These are phyloP conservation scores for Apamea crenata DNA, from an alignment of 2,888 invertebrate species.

Conservation along the genomic window DNA sequence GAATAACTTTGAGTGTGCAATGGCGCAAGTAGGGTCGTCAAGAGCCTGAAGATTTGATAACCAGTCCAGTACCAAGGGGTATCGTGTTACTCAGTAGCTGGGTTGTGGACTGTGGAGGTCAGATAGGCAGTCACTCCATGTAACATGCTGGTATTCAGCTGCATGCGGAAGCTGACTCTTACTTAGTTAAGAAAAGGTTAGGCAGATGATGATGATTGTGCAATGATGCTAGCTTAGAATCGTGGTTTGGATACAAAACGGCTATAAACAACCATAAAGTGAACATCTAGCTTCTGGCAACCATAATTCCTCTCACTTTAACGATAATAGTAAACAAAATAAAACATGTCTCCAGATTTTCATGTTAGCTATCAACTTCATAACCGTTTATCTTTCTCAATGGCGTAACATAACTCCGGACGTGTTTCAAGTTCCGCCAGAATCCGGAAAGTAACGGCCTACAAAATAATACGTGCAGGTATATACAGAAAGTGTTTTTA, in stretches of 20 bases:
- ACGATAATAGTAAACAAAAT: slow-evolving; percentile 13
- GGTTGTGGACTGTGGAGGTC: not conserved
- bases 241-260: not conserved
- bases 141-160: not conserved
- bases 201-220: not conserved
- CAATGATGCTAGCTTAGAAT: not conserved
- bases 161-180: not conserved
- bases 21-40: not conserved
- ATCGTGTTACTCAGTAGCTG: not conserved
- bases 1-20: too few species aligned
- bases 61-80: not conserved
- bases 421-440: slow-evolving; percentile 51
- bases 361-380: slow-evolving; percentile 22
- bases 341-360: slow-evolving; percentile 30
- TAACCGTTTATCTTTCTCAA: slow-evolving; percentile 44
- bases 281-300: not conserved
- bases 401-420: slow-evolving; percentile 43
- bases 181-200: not conserved
- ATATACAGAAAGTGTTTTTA: slow-evolving; percentile 84
- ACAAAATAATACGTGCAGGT: slow-evolving; percentile 66
- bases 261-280: not conserved
- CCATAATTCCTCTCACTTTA: not conserved
- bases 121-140: not conserved
- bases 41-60: not conserved
- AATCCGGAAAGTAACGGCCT: slow-evolving; percentile 69